phyloP scores from a whole-genome alignment of 2,797 vertebrate species.

The Cryptoblepharus egeriae region DNA sequence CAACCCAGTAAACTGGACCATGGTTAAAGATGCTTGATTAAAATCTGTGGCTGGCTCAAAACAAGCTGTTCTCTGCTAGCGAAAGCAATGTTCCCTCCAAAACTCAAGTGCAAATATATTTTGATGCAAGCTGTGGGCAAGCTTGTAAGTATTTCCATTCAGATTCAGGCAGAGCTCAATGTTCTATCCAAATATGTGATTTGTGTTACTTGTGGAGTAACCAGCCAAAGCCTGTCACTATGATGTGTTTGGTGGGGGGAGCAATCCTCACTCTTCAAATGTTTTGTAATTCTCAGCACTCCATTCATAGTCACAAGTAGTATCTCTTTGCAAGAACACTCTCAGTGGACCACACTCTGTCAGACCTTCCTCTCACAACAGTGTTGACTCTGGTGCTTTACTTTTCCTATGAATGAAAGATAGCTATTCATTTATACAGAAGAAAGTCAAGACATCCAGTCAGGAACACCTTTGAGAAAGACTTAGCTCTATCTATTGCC shows the following conservation, averaged over 20 bases:
- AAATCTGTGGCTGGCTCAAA: constrained; percentile 33
- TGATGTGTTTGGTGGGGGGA: too few relatives aligned
- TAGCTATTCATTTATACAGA: not conserved
- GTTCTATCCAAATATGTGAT: constrained; percentile 23
- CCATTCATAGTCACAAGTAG: not conserved
- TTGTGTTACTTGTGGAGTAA: constrained; percentile 34
- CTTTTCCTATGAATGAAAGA: not conserved
- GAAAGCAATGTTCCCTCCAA: constrained; percentile 2
- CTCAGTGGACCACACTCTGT: not conserved
- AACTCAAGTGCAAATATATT: constrained; percentile 51
- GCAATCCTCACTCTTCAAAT: not conserved
- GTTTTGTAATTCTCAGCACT: not conserved
- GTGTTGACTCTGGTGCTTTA: not conserved
- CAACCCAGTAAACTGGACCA: not conserved
- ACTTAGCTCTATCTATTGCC: not conserved
- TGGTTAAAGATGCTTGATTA: constrained; percentile 42
- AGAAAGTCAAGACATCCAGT: not conserved
- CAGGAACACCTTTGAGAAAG: not conserved
- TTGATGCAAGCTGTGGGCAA: constrained; percentile 35
- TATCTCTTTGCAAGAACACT: not conserved
- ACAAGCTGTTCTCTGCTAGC: not conserved
- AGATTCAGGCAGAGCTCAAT: constrained; percentile 10
- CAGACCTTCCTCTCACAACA: not conserved
- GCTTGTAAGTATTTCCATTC: constrained; percentile 49
- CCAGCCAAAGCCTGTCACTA: not conserved